phyloP scores from a whole-genome alignment of 2,888 invertebrate genomes.

The Pristionchus fissidentatus region DNA sequence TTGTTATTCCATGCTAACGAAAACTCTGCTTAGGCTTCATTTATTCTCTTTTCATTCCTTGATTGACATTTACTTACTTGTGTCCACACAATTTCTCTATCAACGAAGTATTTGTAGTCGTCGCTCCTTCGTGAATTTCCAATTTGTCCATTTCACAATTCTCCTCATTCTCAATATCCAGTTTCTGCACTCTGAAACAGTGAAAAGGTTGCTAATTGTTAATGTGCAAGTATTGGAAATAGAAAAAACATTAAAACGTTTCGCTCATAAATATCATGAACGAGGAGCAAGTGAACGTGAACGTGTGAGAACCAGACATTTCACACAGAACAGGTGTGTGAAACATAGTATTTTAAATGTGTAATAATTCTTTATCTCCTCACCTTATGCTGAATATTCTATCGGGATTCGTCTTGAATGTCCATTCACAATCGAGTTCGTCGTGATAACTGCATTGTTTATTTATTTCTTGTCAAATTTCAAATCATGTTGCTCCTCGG shows the following conservation, averaged over 20 bases:
- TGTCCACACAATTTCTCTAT: conserved; percentile 67
- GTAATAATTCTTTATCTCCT: neutral
- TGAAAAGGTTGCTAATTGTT: neutral
- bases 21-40: neutral
- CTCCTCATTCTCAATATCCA: conserved; percentile 61
- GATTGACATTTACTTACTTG: conserved; percentile 32
- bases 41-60: neutral
- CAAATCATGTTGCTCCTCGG: neutral
- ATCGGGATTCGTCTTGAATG: conserved; percentile 66
- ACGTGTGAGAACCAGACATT: too few species aligned
- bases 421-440: conserved; percentile 72
- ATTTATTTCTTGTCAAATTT: neutral
- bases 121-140: conserved; percentile 64
- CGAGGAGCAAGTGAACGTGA: too few species aligned
- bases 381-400: conserved; percentile 64
- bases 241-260: too few species aligned
- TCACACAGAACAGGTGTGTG: too few species aligned
- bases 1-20: too few species aligned
- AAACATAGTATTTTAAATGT: neutral
- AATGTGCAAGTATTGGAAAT: neutral
- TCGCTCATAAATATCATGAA: too few species aligned
- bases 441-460: conserved; percentile 59
- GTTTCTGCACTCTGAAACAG: conserved; percentile 58
- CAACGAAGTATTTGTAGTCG: conserved; percentile 46
- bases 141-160: conserved; percentile 68